These are phyloP conservation scores for Rhyzopertha dominica DNA, from an alignment of 1,140 invertebrate genomes.

Conservation along the genomic window DNA sequence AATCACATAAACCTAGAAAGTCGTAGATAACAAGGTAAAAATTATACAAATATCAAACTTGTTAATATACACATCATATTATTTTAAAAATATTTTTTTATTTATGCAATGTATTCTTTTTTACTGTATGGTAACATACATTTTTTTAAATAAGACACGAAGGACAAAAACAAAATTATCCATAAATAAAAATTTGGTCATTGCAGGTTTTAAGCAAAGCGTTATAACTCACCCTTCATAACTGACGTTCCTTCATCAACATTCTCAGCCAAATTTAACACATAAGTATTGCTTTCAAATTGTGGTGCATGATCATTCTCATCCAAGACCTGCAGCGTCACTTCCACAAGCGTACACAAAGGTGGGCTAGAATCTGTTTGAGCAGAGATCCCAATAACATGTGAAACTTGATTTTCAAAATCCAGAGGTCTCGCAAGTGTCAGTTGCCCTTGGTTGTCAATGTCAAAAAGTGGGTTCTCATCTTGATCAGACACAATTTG, in stretches of 20 bases:
- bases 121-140: too few species aligned
- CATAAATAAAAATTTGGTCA: too few species aligned
- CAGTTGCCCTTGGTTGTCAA: conserved; percentile 70
- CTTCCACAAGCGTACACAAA: conserved; percentile 66
- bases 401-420: conserved; percentile 65
- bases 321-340: conserved; percentile 77
- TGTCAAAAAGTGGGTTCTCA: conserved; percentile 61
- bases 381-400: conserved; percentile 76
- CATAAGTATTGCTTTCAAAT: conserved; percentile 81
- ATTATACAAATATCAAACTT: too few species aligned
- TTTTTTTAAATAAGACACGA: too few species aligned
- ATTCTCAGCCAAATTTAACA: conserved; percentile 74
- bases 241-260: conserved; percentile 70
- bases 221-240: conserved; percentile 55
- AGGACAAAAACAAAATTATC: too few species aligned
- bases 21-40: too few species aligned
- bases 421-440: conserved; percentile 67
- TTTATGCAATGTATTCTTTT: too few species aligned
- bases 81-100: too few species aligned
- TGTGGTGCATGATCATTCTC: conserved; percentile 86
- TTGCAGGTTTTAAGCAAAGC: too few species aligned
- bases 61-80: too few species aligned
- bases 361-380: conserved; percentile 72
- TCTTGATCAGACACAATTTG: conserved; percentile 63
- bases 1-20: too few species aligned